Percentiles rank a stretch among this genome's conserved stretches.
phyloP scores from a whole-genome alignment of 2,113 vertebrate genomes.

The Apodemus sylvaticus region DNA sequence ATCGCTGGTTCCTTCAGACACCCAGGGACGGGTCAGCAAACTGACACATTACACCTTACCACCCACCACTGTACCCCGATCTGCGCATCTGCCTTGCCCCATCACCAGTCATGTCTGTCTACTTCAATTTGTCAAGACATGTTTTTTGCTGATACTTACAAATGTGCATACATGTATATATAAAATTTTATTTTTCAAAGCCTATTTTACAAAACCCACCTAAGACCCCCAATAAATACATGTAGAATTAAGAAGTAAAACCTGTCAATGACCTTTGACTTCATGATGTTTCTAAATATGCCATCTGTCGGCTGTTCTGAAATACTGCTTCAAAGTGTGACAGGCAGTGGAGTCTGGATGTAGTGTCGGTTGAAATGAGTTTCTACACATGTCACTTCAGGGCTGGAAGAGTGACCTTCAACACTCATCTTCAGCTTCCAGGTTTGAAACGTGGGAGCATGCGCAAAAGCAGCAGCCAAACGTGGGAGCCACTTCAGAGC shows the following conservation, averaged over 20 bases:
- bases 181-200: not conserved
- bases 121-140: not conserved
- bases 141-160: not conserved
- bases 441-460: not conserved
- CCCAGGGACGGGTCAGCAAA: not conserved
- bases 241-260: not conserved
- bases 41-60: not conserved
- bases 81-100: not conserved
- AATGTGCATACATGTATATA: not conserved
- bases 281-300: not conserved
- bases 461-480: not conserved
- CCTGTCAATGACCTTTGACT: not conserved
- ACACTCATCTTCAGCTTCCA: not conserved
- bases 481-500: no score
- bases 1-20: not conserved
- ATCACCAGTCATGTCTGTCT: not conserved
- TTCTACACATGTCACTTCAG: not conserved
- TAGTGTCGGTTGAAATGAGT: not conserved
- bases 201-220: not conserved
- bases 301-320: not conserved
- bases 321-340: not conserved
- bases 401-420: not conserved
- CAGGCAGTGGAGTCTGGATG: not conserved
- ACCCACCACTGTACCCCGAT: not conserved
- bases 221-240: constrained; percentile 30